Percentiles rank a stretch among this genome's conserved stretches.
phyloP scores from a whole-genome alignment of 2,113 vertebrate species.

The Phalacrocorax carbo region DNA sequence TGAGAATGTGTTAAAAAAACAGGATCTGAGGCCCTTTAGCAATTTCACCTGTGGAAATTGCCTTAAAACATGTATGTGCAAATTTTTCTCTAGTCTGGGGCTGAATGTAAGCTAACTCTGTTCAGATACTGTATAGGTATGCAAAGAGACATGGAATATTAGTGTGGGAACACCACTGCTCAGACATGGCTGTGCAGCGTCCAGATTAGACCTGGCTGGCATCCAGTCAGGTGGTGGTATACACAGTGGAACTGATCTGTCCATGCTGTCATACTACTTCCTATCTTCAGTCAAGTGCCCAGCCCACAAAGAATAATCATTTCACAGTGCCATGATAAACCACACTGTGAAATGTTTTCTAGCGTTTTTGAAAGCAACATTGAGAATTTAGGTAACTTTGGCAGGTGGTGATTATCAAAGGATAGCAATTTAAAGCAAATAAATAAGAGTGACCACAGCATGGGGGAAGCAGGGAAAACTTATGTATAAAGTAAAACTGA shows the following conservation, averaged over 20 bases:
- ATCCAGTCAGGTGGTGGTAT: background rate
- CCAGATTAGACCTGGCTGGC: background rate
- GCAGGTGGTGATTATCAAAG: background rate
- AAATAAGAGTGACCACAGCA: background rate
- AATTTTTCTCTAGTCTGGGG: background rate
- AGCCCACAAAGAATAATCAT: background rate
- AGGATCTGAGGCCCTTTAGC: background rate
- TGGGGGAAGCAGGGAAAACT: background rate
- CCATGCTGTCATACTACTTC: background rate
- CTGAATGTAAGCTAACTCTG: background rate
- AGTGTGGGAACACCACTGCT: background rate
- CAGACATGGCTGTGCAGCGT: background rate
- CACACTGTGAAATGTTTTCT: background rate
- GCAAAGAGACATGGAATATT: background rate
- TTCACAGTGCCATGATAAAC: background rate
- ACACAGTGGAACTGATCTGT: background rate
- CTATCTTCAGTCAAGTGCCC: background rate
- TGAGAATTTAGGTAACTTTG: background rate
- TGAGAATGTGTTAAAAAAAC: background rate
- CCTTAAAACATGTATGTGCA: background rate
- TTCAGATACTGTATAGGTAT: background rate
- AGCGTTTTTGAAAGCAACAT: background rate
- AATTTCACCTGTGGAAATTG: background rate
- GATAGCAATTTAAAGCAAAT: background rate
- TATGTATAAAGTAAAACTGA: too few species aligned